phyloP scores from a whole-genome alignment of 2,113 vertebrate species.

The Actenoides lindsayi region DNA sequence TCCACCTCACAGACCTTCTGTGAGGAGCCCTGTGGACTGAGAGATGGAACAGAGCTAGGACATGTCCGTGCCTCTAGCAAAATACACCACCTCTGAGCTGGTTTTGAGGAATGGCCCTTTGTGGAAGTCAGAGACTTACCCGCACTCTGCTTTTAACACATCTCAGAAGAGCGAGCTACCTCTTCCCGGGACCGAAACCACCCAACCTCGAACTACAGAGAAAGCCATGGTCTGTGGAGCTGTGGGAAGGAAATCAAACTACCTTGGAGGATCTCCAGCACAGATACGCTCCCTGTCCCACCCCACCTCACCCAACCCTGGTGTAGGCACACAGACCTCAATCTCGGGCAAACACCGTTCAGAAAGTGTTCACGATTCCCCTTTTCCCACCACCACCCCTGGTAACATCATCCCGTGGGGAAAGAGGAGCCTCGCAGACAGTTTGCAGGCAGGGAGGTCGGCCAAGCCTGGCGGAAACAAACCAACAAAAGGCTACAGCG shows the following conservation, averaged over 20 bases:
- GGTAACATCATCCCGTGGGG: background rate
- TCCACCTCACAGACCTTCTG: background rate
- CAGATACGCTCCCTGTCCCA: background rate
- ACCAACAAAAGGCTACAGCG: slow-evolving; percentile 44
- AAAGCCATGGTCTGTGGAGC: background rate
- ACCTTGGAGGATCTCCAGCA: background rate
- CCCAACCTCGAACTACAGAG: fast-evolving
- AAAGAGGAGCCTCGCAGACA: background rate
- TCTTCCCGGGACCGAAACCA: background rate
- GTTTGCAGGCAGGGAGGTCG: background rate
- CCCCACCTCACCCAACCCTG: background rate
- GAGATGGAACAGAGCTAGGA: background rate
- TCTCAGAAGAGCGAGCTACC: background rate
- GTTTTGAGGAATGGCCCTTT: background rate
- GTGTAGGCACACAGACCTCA: background rate
- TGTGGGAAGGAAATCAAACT: background rate
- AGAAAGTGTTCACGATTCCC: background rate
- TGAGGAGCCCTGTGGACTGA: background rate
- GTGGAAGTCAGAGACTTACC: background rate
- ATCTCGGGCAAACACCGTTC: background rate
- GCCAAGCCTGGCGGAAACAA: background rate
- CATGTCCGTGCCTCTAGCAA: background rate
- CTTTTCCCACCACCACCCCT: background rate
- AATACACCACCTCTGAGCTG: background rate
- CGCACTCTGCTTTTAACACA: background rate